Conservation (phyloP, 2,113 vertebrate genomes). For the Vimba vimba region DNA sequence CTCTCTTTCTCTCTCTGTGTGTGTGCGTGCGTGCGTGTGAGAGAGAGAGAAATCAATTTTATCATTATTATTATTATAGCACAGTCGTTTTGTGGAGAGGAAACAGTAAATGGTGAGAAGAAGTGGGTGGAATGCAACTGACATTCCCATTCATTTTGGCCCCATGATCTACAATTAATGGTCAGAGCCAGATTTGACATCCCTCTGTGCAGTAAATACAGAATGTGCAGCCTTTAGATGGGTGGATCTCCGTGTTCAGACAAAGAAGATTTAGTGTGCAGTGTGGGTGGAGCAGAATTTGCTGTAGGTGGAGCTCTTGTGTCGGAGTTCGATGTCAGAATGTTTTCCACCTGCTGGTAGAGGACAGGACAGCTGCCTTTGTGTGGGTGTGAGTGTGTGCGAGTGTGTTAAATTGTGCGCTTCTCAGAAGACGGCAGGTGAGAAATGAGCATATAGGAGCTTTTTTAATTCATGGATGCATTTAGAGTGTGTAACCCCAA, state of each 20-base stretch:
- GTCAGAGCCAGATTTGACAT: neutral
- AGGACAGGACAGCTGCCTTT: conserved; percentile 60
- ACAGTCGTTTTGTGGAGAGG: neutral
- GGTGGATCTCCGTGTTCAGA: conserved; percentile 51
- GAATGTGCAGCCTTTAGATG: conserved; percentile 60
- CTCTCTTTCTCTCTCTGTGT: too few species aligned
- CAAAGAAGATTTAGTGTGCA: conserved; percentile 55
- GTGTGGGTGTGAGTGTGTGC: conserved; percentile 29
- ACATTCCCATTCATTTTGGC: neutral
- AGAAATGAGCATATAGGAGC: conserved; percentile 6
- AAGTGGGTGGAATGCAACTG: neutral
- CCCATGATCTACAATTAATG: conserved; percentile 14
- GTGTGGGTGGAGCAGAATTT: conserved; percentile 59
- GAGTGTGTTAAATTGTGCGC: conserved; percentile 44
- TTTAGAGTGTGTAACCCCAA: conserved; percentile 31
- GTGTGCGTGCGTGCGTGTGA: too few species aligned
- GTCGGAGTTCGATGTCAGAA: conserved; percentile 70
- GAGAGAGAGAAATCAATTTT: too few species aligned
- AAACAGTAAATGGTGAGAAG: neutral
- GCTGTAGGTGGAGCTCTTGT: conserved; percentile 83
- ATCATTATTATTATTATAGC: too few species aligned
- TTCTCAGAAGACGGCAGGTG: conserved; percentile 30
- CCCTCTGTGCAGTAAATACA: conserved; percentile 40
- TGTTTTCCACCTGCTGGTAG: conserved; percentile 68
- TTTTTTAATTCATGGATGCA: conserved; percentile 18